Evolutionary conservation across 1,140 invertebrate species (phyloP).

Genomic region (Anastrepha ludens): DNA sequence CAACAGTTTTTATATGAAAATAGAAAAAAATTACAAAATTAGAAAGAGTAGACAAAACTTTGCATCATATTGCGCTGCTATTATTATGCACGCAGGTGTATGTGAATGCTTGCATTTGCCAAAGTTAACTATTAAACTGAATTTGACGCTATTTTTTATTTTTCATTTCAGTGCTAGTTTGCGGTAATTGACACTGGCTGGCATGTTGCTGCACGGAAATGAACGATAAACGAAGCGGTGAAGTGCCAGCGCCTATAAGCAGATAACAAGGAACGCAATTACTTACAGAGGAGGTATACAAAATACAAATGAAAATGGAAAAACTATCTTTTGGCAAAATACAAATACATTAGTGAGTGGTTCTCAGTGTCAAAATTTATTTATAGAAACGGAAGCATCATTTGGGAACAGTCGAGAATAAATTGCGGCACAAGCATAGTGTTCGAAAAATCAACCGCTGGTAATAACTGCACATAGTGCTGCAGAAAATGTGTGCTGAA

Average conservation of each 20-base stretch:
- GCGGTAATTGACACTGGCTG: slow-evolving; percentile 7
- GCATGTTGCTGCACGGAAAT: neutral
- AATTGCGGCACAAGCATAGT: neutral
- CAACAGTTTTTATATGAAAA: no score
- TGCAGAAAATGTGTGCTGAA: neutral
- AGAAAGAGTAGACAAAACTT: no score
- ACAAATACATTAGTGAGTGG: neutral
- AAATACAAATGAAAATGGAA: neutral
- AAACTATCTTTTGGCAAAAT: neutral
- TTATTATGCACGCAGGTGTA: no score
- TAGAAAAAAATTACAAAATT: no score
- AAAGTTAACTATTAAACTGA: no score
- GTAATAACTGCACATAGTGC: neutral
- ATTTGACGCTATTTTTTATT: neutral
- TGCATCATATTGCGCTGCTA: no score
- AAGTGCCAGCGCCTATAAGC: neutral
- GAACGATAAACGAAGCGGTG: neutral
- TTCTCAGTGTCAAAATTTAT: neutral
- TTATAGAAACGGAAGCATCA: neutral
- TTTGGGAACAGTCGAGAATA: neutral
- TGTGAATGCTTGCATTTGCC: no score
- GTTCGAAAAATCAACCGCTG: neutral
- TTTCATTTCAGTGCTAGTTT: slow-evolving; percentile 15
- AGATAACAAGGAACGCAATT: neutral
- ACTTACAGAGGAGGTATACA: neutral